These are phyloP conservation scores for Rhyzopertha dominica DNA, from an alignment of 1,140 invertebrate species.

Conservation along the genomic window DNA sequence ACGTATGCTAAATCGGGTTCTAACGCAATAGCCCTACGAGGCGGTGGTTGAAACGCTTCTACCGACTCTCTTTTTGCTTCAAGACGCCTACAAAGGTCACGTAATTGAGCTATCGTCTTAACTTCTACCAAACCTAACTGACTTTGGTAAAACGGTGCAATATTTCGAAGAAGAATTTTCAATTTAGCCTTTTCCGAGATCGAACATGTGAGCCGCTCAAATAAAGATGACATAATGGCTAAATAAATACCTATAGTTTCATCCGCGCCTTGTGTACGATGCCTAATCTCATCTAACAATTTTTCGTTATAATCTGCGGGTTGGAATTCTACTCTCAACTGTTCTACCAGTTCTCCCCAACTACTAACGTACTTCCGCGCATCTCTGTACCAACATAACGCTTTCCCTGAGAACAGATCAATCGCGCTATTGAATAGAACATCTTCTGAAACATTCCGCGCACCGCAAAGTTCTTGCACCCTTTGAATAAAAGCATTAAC, in stretches of 20 bases:
- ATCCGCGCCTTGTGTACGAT: slow-evolving; percentile 5
- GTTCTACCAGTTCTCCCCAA: slow-evolving; percentile 5
- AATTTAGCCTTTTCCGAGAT: too few species aligned
- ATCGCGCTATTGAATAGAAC: slow-evolving; percentile 4
- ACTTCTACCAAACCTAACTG: slow-evolving; percentile 8
- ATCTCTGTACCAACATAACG: slow-evolving; percentile 2
- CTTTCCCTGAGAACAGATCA: slow-evolving; percentile 9
- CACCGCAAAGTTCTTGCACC: slow-evolving; percentile 6
- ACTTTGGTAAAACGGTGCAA: slow-evolving; percentile 10
- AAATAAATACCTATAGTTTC: slow-evolving; percentile 10
- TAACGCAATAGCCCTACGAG: neutral
- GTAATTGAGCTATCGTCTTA: neutral
- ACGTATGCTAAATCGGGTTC: slow-evolving; percentile 5
- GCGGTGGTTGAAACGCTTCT: neutral
- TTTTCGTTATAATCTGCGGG: slow-evolving; percentile 11
- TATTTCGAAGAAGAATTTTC: too few species aligned
- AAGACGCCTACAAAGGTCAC: neutral
- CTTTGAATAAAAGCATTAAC: slow-evolving; percentile 14
- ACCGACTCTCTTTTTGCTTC: slow-evolving; percentile 1
- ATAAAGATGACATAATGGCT: slow-evolving; percentile 3
- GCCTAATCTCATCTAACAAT: slow-evolving; percentile 16
- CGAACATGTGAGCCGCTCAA: too few species aligned
- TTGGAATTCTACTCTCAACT: slow-evolving; percentile 13
- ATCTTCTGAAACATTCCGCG: slow-evolving; percentile 3
- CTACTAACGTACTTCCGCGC: neutral